These are phyloP conservation scores for Rallus crepitans DNA, from an alignment of 2,797 vertebrate genomes.

Conservation along the genomic window DNA sequence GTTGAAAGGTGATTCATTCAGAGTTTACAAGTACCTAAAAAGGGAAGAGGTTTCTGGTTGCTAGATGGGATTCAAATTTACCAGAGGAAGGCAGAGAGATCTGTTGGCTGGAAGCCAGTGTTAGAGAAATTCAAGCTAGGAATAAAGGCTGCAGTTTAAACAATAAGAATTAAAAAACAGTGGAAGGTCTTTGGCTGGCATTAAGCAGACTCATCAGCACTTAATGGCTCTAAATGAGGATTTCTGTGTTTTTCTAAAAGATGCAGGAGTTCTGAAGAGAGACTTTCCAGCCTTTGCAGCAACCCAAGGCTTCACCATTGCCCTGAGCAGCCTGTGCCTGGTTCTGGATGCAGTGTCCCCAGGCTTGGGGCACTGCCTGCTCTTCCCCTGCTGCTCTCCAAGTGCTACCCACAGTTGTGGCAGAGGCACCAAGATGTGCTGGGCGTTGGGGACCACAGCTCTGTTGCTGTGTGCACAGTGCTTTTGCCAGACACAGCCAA, in stretches of 20 bases:
- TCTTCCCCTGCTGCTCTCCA: not conserved
- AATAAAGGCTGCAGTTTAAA: constrained; percentile 40
- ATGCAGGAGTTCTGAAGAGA: not conserved
- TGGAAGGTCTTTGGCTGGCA: not conserved
- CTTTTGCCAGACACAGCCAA: not conserved
- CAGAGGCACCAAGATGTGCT: not conserved
- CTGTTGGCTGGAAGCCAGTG: constrained; percentile 33
- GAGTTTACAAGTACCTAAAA: constrained; percentile 53
- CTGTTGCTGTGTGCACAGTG: not conserved
- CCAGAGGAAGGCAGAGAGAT: constrained; percentile 13
- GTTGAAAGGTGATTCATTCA: constrained; percentile 47
- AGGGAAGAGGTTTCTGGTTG: constrained; percentile 52
- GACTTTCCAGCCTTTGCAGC: not conserved
- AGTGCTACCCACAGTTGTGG: not conserved
- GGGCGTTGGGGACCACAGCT: not conserved
- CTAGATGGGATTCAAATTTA: constrained; percentile 25
- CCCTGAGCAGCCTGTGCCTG: not conserved
- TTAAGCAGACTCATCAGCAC: not conserved
- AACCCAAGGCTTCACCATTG: not conserved
- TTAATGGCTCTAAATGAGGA: not conserved
- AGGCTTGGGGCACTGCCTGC: not conserved
- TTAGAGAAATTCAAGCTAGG: not conserved
- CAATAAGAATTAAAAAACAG: not conserved
- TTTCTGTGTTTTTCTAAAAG: constrained; percentile 22
- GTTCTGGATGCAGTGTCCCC: not conserved